Percentiles rank a stretch among this genome's conserved stretches.
Conservation (phyloP, 1,140 invertebrate species). For the Helicorthomorpha holstii region DNA sequence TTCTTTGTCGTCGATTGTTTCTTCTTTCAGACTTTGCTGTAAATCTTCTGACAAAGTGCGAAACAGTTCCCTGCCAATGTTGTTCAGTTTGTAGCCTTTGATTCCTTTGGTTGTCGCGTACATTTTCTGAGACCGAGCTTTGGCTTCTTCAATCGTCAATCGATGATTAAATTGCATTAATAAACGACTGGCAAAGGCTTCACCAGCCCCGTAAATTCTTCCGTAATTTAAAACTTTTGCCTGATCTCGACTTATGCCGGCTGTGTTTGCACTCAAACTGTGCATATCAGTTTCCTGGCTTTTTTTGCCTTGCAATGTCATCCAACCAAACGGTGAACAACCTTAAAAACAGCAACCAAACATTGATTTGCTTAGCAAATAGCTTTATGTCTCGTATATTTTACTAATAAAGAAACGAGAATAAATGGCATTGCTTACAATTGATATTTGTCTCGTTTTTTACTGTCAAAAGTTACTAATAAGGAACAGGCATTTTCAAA, state of each 20-base stretch:
- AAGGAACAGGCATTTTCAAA: too few species aligned
- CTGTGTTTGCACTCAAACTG: constrained; percentile 74
- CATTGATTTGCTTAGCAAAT: too few species aligned
- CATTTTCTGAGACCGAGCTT: constrained; percentile 70
- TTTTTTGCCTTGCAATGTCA: constrained; percentile 84
- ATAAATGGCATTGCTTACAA: too few species aligned
- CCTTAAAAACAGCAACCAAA: too few species aligned
- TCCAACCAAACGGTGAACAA: constrained; percentile 85
- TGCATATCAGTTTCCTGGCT: constrained; percentile 89
- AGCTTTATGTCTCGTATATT: too few species aligned
- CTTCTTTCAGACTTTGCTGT: not conserved
- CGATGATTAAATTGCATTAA: constrained; percentile 83
- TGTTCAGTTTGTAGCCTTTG: not conserved
- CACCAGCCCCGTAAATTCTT: constrained; percentile 92
- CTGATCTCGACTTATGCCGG: constrained; percentile 79
- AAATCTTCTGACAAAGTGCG: not conserved
- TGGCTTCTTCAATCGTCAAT: constrained; percentile 56
- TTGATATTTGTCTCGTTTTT: too few species aligned
- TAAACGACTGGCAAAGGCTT: constrained; percentile 74
- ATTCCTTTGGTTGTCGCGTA: constrained; percentile 70
- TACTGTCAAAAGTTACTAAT: too few species aligned
- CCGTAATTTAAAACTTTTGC: constrained; percentile 98
- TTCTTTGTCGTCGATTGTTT: not conserved
- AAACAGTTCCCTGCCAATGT: not conserved
- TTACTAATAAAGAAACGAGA: too few species aligned